Conservation (phyloP, 2,797 vertebrate genomes). For the Prunella strophiata region DNA sequence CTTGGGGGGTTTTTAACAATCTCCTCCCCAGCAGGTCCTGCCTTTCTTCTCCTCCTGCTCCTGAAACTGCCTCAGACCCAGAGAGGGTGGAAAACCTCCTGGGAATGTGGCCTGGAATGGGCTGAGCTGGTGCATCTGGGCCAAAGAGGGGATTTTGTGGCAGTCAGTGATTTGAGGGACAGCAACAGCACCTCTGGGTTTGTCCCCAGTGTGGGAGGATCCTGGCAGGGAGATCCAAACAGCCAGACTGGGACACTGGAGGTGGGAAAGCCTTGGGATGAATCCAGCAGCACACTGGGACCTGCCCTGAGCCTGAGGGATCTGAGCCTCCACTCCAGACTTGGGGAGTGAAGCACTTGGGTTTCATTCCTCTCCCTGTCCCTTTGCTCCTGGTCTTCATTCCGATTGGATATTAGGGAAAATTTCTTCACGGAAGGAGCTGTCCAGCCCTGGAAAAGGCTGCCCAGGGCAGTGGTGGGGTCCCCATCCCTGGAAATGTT, state of each 20-base stretch:
- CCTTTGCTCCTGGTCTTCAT: background rate
- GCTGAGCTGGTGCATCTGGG: background rate
- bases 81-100: background rate
- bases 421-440: background rate
- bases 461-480: background rate
- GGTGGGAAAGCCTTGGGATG: background rate
- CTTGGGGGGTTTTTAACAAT: background rate
- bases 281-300: background rate
- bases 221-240: background rate
- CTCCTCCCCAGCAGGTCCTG: background rate
- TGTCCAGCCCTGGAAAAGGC: background rate
- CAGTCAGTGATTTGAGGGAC: background rate
- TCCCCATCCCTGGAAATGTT: background rate
- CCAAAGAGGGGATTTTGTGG: background rate
- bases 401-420: background rate
- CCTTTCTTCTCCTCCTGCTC: background rate
- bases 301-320: background rate
- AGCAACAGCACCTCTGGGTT: background rate
- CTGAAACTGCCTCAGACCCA: background rate
- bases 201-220: background rate
- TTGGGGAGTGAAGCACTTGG: fast-evolving
- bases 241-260: background rate
- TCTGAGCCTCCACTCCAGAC: background rate
- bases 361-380: background rate
- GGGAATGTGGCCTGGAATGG: background rate